A percentile compares a stretch with the other conserved stretches of the same genome.
Conservation (phyloP, 2,113 vertebrate genomes). For the Hydrochoerus hydrochaeris region DNA sequence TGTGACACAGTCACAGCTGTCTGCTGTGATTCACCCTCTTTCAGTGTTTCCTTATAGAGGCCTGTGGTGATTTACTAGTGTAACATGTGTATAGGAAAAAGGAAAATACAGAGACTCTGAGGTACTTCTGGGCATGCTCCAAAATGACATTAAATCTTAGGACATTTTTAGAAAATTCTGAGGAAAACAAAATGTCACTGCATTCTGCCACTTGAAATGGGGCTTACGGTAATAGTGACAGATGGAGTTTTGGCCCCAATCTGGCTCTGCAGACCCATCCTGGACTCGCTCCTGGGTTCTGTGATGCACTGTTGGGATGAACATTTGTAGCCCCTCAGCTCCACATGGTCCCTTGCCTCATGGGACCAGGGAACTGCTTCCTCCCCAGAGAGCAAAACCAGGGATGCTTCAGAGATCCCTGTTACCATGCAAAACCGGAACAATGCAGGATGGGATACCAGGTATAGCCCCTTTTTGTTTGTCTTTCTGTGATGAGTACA, state of each 20-base stretch:
- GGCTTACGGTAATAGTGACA: not conserved
- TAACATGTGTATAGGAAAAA: not conserved
- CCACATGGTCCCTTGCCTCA: rapidly evolving
- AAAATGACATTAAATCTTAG: not conserved
- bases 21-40: not conserved
- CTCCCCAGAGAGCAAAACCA: not conserved
- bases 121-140: not conserved
- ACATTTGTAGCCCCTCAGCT: not conserved
- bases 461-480: not conserved
- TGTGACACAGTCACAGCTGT: not conserved
- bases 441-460: not conserved
- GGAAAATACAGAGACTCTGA: not conserved
- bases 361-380: not conserved
- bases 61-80: not conserved
- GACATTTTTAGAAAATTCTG: not conserved
- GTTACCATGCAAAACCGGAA: rapidly evolving
- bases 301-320: not conserved
- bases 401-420: not conserved
- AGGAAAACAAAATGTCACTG: not conserved
- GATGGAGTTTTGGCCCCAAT: not conserved
- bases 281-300: not conserved
- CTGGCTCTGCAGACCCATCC: not conserved
- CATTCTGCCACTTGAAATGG: not conserved
- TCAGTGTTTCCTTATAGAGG: not conserved
- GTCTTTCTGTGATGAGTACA: not conserved